Base-by-base conservation (phyloP, 2,888 invertebrate genomes). In the Hydraecia micacea region DNA sequence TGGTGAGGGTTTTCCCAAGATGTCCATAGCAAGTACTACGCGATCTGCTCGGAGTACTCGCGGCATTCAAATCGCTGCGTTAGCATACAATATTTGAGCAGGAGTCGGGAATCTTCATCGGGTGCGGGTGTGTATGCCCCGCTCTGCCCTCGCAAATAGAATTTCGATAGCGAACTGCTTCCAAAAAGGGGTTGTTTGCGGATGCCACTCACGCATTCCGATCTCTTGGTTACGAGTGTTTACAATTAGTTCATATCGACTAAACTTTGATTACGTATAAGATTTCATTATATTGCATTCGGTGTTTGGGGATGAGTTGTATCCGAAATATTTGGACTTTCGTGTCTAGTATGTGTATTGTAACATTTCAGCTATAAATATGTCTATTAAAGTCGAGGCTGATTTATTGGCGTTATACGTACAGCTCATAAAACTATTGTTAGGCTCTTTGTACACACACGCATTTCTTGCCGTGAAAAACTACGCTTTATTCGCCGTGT, bases 11-110 rank as follows among this genome's bases (percentile, higher is more conserved):
- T 91, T 90, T 90, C 91, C 93, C 91, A 89, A 93, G 91, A 89
- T 89, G 89, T 90, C 89, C 86, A 88, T 91, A 89, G 84, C 85
- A 89, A 81, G 87, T 86, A 86, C 87, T 87, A 86, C 79, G 86
- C 71, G 79, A 89, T 91, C 89, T 89, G 88, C 82, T 88, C 86
- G 81, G 85, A 86, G 86, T 87, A 89, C 88, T 87, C 77, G 87
- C 87, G 86, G 93, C 91, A 94, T 94, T 92, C 90, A 93, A 93
- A 94, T 94, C 87, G 92, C 91, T 91, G 90, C 89, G 91, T 93
- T 93, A 92, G 92, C 92, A 93, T 93, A 92, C 91, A 91, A 93
- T 93, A 93, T 93, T 91, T 90, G 89, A 88, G 79, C 78, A 83
- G 78, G 84, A 88, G 87, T 89, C 86, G 84, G 88, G 86, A 91